These are phyloP conservation scores for Drosophila varians DNA, from an alignment of 1,140 invertebrate species.

Conservation along the genomic window DNA sequence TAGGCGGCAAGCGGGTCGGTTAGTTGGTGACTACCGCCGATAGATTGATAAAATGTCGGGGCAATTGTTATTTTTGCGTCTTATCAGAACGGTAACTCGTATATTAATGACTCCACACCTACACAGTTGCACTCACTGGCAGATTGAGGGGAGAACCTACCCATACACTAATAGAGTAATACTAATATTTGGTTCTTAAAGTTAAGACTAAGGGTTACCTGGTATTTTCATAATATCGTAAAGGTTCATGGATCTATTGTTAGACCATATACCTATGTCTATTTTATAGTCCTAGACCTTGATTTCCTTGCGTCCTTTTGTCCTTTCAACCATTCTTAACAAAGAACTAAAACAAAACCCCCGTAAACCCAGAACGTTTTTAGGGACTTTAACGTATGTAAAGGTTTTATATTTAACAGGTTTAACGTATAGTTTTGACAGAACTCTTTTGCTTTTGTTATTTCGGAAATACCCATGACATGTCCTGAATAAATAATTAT, in stretches of 20 bases:
- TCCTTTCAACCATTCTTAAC: no score
- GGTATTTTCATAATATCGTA: not conserved
- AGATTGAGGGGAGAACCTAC: not conserved
- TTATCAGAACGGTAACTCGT: constrained; percentile 60
- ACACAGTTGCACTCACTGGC: constrained; percentile 1
- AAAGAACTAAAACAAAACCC: no score
- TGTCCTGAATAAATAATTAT: not conserved
- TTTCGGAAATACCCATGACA: not conserved
- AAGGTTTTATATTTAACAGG: no score
- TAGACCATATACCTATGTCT: no score
- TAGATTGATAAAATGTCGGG: constrained; percentile 66
- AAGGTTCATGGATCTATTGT: not conserved
- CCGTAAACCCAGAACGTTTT: no score
- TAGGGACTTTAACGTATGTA: no score
- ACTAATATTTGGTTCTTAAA: not conserved
- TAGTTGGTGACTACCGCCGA: constrained; percentile 42
- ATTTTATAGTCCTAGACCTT: no score
- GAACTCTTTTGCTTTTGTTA: no score
- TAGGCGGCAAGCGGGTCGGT: not conserved
- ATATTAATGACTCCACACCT: constrained; percentile 42
- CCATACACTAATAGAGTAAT: not conserved
- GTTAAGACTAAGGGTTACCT: not conserved
- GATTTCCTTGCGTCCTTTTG: no score
- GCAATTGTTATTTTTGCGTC: constrained; percentile 52
- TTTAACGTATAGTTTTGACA: no score